Base-by-base conservation (phyloP, 2,113 vertebrate species). In the Potamarius usumacintae region DNA sequence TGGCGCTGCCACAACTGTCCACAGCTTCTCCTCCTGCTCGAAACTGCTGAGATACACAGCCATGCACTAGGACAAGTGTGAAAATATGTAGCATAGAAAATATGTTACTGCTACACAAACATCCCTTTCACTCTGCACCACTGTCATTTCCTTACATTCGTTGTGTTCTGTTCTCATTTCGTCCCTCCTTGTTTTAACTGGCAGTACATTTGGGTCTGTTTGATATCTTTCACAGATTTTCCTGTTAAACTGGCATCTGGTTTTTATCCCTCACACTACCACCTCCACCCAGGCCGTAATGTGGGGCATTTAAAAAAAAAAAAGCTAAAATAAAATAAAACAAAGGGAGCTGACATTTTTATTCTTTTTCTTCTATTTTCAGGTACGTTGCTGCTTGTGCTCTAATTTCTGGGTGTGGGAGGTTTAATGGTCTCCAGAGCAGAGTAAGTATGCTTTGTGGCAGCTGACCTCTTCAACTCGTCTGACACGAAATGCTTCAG, bases 311-410 rank as follows among this genome's bases (percentile, higher is more conserved):
- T 7, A 12, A 22, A 60, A 60, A 57, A 34, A 62, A 34, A 34
- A 58, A 15, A 58, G 52, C 30, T n/a, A 57, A 27, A 57, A 34
- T 30, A 9, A 15, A 34, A 53, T 65, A 57, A 77, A 78, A 79
- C 57, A 57, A 42, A 62, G 10, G 55, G 18, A 81, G 62, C 62
- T 84, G 27, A 63, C 85, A 25, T 80, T 30, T 30, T 30, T 30
- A 30, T 30, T 89, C 65, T 82, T 89, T 65, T 82, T 18, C n/a
- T 93, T 55, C 85, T 71, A 30, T 74, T 91, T 92, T 67, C 67
- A 94, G 94, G 93, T 95, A 93, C 95, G 93, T 91, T 83, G 62
- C 88, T 86, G 82, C 30, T 90, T 65, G 88, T 90, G 83, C 48
- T 84, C 53, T n/a, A 6, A n/a, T 48, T 25, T 87, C 15, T 88